Evolutionary conservation across 2,888 invertebrate species (phyloP).

Genomic region (Cabera pusaria): DNA sequence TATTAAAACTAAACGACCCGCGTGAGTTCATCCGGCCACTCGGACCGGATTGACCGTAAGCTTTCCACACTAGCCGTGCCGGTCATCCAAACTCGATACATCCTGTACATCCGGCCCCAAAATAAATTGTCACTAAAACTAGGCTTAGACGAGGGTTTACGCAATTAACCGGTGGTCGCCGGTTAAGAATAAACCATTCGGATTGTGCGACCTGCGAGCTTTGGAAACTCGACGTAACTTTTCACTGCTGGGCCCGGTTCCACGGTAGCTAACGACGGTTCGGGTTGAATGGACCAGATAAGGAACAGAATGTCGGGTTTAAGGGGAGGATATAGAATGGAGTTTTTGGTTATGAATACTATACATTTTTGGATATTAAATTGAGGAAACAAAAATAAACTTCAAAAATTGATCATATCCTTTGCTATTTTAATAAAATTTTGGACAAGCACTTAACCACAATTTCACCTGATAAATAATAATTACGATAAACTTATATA

Average conservation of each 20-base stretch:
- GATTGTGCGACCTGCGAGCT: constrained; percentile 51
- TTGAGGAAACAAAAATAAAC: no score
- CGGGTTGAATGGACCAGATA: no score
- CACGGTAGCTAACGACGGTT: constrained; percentile 20
- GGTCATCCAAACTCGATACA: constrained; percentile 37
- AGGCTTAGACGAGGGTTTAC: constrained; percentile 76
- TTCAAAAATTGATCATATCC: no score
- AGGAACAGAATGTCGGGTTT: no score
- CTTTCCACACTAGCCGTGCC: constrained; percentile 10
- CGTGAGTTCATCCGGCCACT: neutral
- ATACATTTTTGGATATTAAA: no score
- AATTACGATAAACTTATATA: no score
- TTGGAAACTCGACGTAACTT: constrained; percentile 44
- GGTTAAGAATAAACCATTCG: constrained; percentile 77
- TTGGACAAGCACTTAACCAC: no score
- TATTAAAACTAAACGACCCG: constrained; percentile 3
- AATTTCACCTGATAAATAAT: no score
- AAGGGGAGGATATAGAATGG: no score
- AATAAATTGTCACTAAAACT: constrained; percentile 77
- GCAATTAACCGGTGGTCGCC: constrained; percentile 65
- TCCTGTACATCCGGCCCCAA: constrained; percentile 53
- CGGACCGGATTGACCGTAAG: constrained; percentile 13
- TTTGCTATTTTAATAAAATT: no score
- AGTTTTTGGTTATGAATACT: no score
- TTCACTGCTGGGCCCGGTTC: constrained; percentile 37